phyloP scores from a whole-genome alignment of 2,113 vertebrate species.

The Colistium nudipinnis region DNA sequence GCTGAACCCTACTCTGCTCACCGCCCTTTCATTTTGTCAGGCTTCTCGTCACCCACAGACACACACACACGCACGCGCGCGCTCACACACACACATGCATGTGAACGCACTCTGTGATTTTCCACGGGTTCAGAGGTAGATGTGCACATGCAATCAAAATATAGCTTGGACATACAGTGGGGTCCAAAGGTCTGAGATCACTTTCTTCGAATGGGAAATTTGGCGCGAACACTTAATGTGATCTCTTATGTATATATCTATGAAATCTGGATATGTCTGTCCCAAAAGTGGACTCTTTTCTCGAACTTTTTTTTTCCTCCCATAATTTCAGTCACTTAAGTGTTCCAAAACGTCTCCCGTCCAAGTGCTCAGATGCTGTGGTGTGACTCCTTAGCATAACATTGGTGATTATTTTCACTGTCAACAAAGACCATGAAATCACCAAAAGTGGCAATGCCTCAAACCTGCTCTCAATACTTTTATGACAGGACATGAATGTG shows the following conservation, averaged over 20 bases:
- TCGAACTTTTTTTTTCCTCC: too few relatives aligned
- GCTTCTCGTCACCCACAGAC: conserved; percentile 47
- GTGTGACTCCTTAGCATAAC: background rate
- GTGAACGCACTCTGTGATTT: conserved; percentile 23
- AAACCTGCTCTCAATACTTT: too few relatives aligned
- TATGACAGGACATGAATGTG: too few relatives aligned
- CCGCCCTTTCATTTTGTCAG: conserved; percentile 70
- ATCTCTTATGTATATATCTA: too few relatives aligned
- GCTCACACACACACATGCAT: conserved; percentile 23
- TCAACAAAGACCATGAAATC: too few relatives aligned
- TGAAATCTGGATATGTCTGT: too few relatives aligned
- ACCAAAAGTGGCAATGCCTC: too few relatives aligned
- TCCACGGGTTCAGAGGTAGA: conserved; percentile 4
- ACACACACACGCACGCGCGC: conserved; percentile 14
- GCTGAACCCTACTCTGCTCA: conserved; percentile 57
- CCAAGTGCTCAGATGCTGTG: too few relatives aligned
- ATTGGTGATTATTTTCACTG: background rate
- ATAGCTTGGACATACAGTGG: background rate
- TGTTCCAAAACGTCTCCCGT: background rate
- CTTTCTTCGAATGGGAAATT: too few relatives aligned
- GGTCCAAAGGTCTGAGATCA: too few relatives aligned
- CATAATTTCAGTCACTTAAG: background rate
- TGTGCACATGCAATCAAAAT: background rate
- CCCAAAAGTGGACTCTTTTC: too few relatives aligned
- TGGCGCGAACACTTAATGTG: too few relatives aligned